phyloP scores from a whole-genome alignment of 1,140 invertebrate genomes.

The Oryctes rhinoceros region DNA sequence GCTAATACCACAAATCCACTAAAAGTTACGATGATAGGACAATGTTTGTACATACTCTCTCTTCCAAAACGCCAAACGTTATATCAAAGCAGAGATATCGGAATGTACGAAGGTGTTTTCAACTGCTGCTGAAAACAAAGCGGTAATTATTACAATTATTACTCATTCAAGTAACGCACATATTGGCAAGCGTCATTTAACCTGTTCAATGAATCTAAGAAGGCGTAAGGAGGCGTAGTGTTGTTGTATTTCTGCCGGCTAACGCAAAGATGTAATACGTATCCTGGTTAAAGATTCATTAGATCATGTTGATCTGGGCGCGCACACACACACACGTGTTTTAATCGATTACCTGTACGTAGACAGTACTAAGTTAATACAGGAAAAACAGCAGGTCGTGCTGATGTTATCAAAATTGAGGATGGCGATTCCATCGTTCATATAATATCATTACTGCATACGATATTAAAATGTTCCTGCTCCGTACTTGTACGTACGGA shows the following conservation, averaged over 20 bases:
- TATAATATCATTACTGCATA: conserved; percentile 31
- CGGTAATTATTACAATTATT: not conserved
- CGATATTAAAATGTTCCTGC: conserved; percentile 8
- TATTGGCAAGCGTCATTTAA: not conserved
- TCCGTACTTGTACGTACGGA: not conserved
- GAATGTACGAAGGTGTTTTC: not conserved
- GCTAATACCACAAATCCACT: conserved; percentile 44
- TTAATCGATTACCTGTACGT: not conserved
- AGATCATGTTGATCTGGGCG: not conserved
- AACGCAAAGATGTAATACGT: not conserved
- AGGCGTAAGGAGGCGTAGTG: not conserved
- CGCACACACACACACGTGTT: not conserved
- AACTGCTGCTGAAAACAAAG: not conserved
- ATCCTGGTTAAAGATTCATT: not conserved
- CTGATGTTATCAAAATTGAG: conserved; percentile 1
- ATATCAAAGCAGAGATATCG: not conserved
- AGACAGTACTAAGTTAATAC: not conserved
- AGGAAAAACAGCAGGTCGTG: not conserved
- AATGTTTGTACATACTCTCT: conserved; percentile 41
- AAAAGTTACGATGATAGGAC: conserved; percentile 42
- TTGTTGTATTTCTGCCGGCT: not conserved
- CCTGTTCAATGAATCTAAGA: not conserved
- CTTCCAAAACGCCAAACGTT: not conserved
- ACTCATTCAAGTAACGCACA: not conserved
- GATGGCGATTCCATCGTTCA: not conserved